Evolutionary conservation across 2,797 vertebrate genomes (phyloP).

Genomic region (Pangasius sanitwongsei): DNA sequence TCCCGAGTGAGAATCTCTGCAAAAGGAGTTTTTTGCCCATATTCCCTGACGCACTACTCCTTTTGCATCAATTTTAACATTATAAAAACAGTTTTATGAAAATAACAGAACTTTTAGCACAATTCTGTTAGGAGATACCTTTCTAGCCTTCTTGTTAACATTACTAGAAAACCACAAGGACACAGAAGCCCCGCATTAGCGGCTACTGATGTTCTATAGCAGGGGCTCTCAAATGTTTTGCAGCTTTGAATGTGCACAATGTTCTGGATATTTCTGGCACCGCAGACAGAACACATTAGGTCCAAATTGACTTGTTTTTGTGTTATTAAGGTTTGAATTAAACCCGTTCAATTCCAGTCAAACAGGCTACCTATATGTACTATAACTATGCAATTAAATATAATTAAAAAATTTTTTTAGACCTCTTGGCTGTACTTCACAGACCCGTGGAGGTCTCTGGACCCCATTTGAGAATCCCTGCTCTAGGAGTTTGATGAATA

Average conservation of each 20-base stretch:
- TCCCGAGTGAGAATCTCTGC: background rate
- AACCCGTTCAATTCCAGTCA: background rate
- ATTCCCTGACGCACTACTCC: background rate
- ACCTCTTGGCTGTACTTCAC: background rate
- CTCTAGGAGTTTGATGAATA: background rate
- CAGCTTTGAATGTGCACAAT: background rate
- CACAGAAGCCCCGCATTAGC: too few relatives aligned
- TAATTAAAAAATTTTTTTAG: background rate
- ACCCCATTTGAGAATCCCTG: background rate
- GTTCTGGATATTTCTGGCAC: background rate
- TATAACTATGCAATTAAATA: background rate
- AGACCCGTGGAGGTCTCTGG: background rate
- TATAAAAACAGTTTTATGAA: background rate
- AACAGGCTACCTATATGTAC: background rate
- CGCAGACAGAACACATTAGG: background rate
- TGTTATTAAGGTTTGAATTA: background rate
- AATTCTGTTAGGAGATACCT: background rate
- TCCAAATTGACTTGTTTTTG: background rate
- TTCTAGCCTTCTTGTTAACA: background rate
- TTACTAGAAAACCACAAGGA: background rate
- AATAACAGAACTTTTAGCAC: background rate
- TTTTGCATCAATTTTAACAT: background rate
- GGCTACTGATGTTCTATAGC: background rate
- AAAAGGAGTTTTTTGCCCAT: background rate
- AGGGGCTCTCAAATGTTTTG: background rate